Percentiles rank a stretch among this genome's conserved stretches.
Conservation (phyloP, 1,140 invertebrate species). For the Chelonus insularis region DNA sequence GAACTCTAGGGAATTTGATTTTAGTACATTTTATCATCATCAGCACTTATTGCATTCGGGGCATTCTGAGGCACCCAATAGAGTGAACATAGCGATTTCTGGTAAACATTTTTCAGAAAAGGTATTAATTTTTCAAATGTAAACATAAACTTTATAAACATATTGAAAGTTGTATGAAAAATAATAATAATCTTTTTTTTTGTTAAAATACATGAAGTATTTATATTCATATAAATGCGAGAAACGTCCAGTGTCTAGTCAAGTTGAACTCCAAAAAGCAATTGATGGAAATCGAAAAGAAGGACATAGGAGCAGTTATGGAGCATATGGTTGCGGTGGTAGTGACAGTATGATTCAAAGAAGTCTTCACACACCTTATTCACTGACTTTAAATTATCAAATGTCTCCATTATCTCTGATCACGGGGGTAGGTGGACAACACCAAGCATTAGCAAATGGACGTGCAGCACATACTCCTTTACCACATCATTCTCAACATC, state of each 20-base stretch:
- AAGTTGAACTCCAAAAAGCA: slow-evolving; percentile 91
- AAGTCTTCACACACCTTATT: slow-evolving; percentile 61
- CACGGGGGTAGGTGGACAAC: no score
- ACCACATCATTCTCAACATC: slow-evolving; percentile 62
- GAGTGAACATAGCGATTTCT: no score
- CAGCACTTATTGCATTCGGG: no score
- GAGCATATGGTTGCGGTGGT: slow-evolving; percentile 67
- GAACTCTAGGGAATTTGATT: no score
- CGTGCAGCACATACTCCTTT: no score
- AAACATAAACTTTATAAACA: no score
- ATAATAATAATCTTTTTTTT: slow-evolving; percentile 60
- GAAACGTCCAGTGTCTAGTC: slow-evolving; percentile 88
- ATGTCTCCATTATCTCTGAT: slow-evolving; percentile 76
- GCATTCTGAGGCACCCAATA: no score
- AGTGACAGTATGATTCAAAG: slow-evolving; percentile 58
- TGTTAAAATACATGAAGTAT: slow-evolving; percentile 99
- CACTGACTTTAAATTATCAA: slow-evolving; percentile 63
- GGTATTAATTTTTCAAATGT: no score
- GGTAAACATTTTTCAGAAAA: no score
- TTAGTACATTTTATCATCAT: no score
- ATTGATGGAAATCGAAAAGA: slow-evolving; percentile 98
- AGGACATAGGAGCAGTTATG: slow-evolving; percentile 88
- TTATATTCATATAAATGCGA: slow-evolving; percentile 98
- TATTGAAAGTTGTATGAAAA: no score
- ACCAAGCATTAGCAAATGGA: slow-evolving; percentile 56